Base-by-base conservation (phyloP, 2,888 invertebrate species). In the Sicus ferrugineus region DNA sequence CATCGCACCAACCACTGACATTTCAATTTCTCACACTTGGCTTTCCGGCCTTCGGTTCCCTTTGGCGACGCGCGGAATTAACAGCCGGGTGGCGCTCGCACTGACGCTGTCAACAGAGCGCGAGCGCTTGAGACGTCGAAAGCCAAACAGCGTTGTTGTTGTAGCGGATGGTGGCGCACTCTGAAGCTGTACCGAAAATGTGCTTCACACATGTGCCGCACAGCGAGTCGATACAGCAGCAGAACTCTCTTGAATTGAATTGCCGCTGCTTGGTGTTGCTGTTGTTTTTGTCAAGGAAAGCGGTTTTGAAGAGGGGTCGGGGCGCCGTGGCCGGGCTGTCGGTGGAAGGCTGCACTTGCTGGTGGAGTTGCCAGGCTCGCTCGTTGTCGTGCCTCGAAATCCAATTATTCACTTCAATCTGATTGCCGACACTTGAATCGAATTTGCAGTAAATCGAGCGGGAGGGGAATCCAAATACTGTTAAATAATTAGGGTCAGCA, bases 361-460 rank as follows among this genome's bases (percentile, higher is more conserved):
- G 3, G 52, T 52, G n/a, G n/a, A 14, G 48, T 16, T 48, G 48
- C n/a, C n/a, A n/a, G n/a, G n/a, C n/a, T 48, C 16, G 9, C 14
- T 54, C 16, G 54, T 26, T 56, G 31, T 28, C 28, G 16, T 16
- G 21, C 5, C 1, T 54, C 26, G 14, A 54, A 28, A 54, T 54
- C 28, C 14, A 28, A 16, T 54, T 54, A 54, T 54, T 54, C 16
- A 54, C 14, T 54, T 54, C 26, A 16, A 23, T 16, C 3, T 54
- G 54, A 28, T 54, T 2, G 50, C 42, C 16, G 1, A 42, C 42
- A 42, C 9, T 54, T 54, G 23, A 54, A 54, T 54, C 16, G 26
- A 54, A 54, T 54, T 54, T 54, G 28, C 11, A 14, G 54, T 16
- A 26, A 54, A 28, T 26, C 28, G 54, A 54, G 54, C 54, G 28